Evolutionary conservation across 2,113 vertebrate species (phyloP).

Genomic region (Ellobius talpinus): DNA sequence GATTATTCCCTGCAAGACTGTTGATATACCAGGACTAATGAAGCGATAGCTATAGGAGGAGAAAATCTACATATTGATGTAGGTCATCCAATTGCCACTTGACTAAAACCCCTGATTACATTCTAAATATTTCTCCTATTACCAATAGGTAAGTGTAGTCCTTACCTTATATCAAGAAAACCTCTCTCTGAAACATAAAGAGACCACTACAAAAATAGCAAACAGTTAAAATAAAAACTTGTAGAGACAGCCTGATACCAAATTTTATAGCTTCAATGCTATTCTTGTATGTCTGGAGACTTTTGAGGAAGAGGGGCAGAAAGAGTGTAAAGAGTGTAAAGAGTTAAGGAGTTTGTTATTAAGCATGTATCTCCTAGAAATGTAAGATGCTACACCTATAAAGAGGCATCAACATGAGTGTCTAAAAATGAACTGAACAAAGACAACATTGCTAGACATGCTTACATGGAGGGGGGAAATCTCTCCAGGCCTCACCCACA

Average conservation of each 20-base stretch:
- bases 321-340: background rate
- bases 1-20: background rate
- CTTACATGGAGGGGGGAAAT: background rate
- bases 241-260: background rate
- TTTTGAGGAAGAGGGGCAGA: background rate
- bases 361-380: background rate
- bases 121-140: background rate
- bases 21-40: too few relatives aligned
- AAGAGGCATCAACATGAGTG: background rate
- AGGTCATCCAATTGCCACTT: rapidly evolving
- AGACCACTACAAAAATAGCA: background rate
- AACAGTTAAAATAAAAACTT: background rate
- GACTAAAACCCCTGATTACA: too few relatives aligned
- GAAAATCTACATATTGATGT: background rate
- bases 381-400: background rate
- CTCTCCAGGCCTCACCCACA: too few relatives aligned
- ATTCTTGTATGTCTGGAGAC: background rate
- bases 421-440: background rate
- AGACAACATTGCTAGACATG: background rate
- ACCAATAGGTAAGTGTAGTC: background rate
- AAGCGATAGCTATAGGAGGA: background rate
- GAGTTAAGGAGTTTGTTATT: background rate
- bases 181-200: too few relatives aligned
- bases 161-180: background rate
- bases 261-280: too few relatives aligned